phyloP scores from a whole-genome alignment of 2,888 invertebrate genomes.

The Barypeithes pellucidus region DNA sequence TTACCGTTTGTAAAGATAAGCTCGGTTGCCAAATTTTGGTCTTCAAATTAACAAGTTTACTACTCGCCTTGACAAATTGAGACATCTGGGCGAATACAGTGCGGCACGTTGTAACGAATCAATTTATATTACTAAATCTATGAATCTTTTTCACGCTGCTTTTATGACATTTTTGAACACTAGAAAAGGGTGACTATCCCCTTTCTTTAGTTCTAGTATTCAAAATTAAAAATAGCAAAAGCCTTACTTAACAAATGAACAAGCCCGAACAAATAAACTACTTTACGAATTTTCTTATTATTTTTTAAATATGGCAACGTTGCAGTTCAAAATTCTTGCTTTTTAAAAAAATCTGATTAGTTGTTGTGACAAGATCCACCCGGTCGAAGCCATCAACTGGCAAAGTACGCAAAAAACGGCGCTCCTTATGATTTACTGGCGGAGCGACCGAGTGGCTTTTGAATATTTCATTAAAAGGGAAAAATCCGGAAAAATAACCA shows the following conservation, averaged over 20 bases:
- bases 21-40: slow-evolving; percentile 21
- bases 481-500: slow-evolving; percentile 37
- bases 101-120: too few species aligned
- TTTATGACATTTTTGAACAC: too few species aligned
- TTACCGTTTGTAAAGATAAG: slow-evolving; percentile 16
- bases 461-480: slow-evolving; percentile 43
- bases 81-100: not conserved
- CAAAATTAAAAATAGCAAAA: too few species aligned
- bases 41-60: not conserved
- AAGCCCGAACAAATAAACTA: too few species aligned
- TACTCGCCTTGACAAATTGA: not conserved
- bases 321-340: not conserved
- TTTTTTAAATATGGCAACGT: slow-evolving; percentile 19
- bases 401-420: slow-evolving; percentile 30
- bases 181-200: too few species aligned
- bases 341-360: slow-evolving; percentile 42
- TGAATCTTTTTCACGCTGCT: too few species aligned
- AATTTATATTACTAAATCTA: too few species aligned
- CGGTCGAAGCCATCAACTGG: slow-evolving; percentile 26
- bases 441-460: slow-evolving; percentile 38
- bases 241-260: too few species aligned
- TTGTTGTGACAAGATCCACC: slow-evolving; percentile 35
- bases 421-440: slow-evolving; percentile 38
- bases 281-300: too few species aligned
- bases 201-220: too few species aligned